Conservation (phyloP, 1,140 invertebrate genomes). For the Coptotermes formosanus region DNA sequence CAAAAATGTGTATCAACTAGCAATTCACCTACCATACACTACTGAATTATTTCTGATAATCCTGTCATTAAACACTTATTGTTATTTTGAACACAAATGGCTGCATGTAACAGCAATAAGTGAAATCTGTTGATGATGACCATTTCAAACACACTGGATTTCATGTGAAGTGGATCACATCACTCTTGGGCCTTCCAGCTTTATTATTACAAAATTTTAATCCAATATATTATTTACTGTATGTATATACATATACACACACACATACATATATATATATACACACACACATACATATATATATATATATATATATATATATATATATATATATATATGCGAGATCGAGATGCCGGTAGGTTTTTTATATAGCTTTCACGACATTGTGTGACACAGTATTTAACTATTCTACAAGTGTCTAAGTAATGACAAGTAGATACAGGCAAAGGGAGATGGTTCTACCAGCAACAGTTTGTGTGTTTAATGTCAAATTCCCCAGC, state of each 20-base stretch:
- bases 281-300: too few relatives aligned
- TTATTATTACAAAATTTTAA: slow-evolving; percentile 8
- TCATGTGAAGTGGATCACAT: slow-evolving; percentile 13
- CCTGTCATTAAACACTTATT: not conserved
- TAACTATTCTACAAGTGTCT: slow-evolving; percentile 8
- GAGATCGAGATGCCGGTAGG: not conserved
- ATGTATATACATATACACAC: too few relatives aligned
- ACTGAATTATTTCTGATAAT: not conserved
- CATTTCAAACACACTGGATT: not conserved
- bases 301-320: too few relatives aligned
- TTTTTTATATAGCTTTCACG: not conserved
- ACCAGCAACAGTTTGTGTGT: not conserved
- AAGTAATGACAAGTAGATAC: not conserved
- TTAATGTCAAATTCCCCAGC: not conserved
- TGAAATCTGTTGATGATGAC: not conserved
- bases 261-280: too few relatives aligned
- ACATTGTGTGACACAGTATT: not conserved
- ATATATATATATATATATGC: not conserved
- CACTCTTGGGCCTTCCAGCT: slow-evolving; percentile 5
- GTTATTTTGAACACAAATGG: too few relatives aligned
- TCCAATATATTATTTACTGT: slow-evolving; percentile 20
- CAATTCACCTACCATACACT: not conserved
- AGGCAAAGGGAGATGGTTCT: slow-evolving; percentile 5
- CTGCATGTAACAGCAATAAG: not conserved
- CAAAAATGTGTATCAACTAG: not conserved